Evolutionary conservation across 1,140 invertebrate species (phyloP), one percentile per base, ranked within the genome.

Genomic region (Anastrepha obliqua): DNA sequence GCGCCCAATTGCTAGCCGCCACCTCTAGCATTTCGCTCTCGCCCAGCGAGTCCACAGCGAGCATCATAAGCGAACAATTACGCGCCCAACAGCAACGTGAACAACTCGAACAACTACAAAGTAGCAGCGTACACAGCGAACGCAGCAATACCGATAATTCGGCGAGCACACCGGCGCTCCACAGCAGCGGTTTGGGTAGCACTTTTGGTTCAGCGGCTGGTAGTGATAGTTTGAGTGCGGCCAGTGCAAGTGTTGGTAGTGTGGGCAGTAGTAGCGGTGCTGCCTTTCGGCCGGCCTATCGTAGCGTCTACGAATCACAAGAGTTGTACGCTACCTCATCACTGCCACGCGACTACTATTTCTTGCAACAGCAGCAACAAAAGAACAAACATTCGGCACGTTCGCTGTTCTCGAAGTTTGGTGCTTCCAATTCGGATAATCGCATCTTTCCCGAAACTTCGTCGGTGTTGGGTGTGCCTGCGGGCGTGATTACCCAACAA

Each of bases 291-390:
- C 86, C 88, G 17, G 88, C 88, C 78, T 78, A 88, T 85, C 88
- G 59, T n/a, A 88, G 86, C 51, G 70, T 86, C 13, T 88, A 85
- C 74, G 86, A 88, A 47, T 60, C 81, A 7, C 88, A 88, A 78
- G 74, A 87, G 44, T 64, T 92, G 89, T 90, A 92, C 89, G 91
- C 91, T 70, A 92, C 91, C 6, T 92, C 92, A 3, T 93, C 92
- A 47, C 88, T 93, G 87, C 92, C 92, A 8, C 90, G 92, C 11
- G 92, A 93, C 85, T 93, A 90, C 55, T 93, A 93, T 74, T 92
- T 92, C 74, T 88, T 93, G 88, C 92, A 93, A 78, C 92, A 93
- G 87, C 92, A 93, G 87, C 91, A 93, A 81, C 88, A 92, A 15
- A 93, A 92, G 86, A 93, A 93, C 44, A 93, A 92, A 87, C 90